Conservation (phyloP, 2,797 vertebrate species). For the Pipistrellus pygmaeus region DNA sequence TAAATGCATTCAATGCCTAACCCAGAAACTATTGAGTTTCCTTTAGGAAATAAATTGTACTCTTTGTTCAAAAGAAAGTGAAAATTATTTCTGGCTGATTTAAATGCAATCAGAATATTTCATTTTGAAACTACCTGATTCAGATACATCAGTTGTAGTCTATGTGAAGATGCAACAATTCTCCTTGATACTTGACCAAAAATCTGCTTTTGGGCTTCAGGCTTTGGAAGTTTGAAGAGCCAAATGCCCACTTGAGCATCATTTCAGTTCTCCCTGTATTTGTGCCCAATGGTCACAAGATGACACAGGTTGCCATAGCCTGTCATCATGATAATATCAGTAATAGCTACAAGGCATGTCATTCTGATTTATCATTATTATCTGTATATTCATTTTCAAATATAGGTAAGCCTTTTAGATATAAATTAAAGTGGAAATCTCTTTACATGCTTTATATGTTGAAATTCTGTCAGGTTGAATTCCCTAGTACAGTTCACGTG, state of each 20-base stretch:
- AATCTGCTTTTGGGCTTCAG: not conserved
- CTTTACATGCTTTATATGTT: slow-evolving; percentile 3
- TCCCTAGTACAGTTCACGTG: fast-evolving
- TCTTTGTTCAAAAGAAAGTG: slow-evolving; percentile 61
- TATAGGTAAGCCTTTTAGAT: slow-evolving; percentile 45
- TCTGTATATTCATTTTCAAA: slow-evolving; percentile 34
- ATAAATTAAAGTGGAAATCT: slow-evolving; percentile 52
- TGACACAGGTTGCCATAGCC: slow-evolving; percentile 23
- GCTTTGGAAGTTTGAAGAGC: slow-evolving; percentile 31
- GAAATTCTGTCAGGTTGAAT: slow-evolving; percentile 20
- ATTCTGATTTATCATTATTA: slow-evolving; percentile 52
- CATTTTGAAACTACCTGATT: slow-evolving; percentile 43
- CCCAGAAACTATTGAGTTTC: slow-evolving; percentile 10
- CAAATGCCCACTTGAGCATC: slow-evolving; percentile 49
- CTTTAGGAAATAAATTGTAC: not conserved
- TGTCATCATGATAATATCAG: slow-evolving; percentile 52
- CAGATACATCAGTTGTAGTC: slow-evolving; percentile 5
- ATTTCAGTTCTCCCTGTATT: slow-evolving; percentile 30
- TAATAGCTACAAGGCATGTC: slow-evolving; percentile 54
- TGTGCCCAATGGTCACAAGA: slow-evolving; percentile 18
- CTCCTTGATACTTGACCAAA: slow-evolving; percentile 38
- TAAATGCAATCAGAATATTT: slow-evolving; percentile 55
- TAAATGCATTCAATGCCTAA: not conserved
- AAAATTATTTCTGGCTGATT: slow-evolving; percentile 38
- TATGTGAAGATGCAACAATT: not conserved